These are phyloP conservation scores for Trachelus stipa DNA, from an alignment of 2,888 invertebrate species.

Conservation along the genomic window DNA sequence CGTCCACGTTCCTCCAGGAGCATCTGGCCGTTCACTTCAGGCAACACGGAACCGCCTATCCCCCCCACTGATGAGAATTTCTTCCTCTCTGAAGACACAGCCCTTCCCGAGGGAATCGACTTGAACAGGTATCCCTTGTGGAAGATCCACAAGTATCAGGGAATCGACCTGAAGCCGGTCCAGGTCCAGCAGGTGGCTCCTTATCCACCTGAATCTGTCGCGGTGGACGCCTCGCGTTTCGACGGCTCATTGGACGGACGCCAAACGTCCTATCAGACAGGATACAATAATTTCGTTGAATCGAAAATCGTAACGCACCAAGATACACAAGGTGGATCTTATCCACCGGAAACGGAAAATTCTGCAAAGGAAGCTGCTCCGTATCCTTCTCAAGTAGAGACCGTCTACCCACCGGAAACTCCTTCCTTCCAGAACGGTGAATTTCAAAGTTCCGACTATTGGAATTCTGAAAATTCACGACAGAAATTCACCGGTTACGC, in stretches of 20 bases:
- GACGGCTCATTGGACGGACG: constrained; percentile 10
- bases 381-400: background rate
- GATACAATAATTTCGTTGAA: constrained; percentile 13
- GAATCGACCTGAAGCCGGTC: constrained; percentile 36
- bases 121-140: constrained; percentile 36
- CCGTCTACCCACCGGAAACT: constrained; percentile 8
- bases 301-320: background rate
- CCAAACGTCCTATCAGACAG: background rate
- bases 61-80: constrained; percentile 4
- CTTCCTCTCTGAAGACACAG: constrained; percentile 16
- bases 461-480: background rate
- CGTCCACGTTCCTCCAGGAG: constrained; percentile 11
- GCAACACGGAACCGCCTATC: background rate
- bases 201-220: constrained; percentile 12
- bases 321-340: background rate
- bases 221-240: constrained; percentile 12
- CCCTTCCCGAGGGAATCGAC: constrained; percentile 20
- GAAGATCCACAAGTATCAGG: constrained; percentile 39
- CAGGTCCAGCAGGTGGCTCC: constrained; percentile 15
- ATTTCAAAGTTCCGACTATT: constrained; percentile 13
- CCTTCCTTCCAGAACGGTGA: constrained; percentile 12
- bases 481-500: constrained; percentile 13
- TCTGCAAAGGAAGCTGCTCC: background rate
- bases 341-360: background rate
- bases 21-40: constrained; percentile 19